These are phyloP conservation scores for Caranx melampygus DNA, from an alignment of 2,113 vertebrate species.

Conservation along the genomic window DNA sequence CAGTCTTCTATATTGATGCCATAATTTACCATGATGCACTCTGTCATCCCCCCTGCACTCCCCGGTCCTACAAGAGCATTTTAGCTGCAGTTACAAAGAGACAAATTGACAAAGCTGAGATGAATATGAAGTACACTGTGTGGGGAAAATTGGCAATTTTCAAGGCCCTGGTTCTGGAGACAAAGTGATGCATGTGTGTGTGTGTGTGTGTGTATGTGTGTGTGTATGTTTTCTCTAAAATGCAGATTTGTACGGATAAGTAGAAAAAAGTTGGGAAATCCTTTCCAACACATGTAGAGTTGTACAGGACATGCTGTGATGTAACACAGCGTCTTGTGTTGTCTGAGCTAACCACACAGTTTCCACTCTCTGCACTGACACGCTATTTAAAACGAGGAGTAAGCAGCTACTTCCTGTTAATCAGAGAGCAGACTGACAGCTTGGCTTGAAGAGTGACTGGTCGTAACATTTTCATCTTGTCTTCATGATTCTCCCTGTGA, in stretches of 20 bases:
- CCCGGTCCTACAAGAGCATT: background rate
- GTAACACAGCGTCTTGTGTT: background rate
- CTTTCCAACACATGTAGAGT: background rate
- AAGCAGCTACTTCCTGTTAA: conserved; percentile 18
- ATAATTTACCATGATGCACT: conserved; percentile 38
- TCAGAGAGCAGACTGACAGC: conserved; percentile 20
- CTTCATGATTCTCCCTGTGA: conserved; percentile 8
- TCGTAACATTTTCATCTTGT: background rate
- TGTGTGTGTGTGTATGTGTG: background rate
- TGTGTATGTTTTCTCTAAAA: background rate
- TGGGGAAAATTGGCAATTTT: conserved; percentile 48
- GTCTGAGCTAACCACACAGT: background rate
- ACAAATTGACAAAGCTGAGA: conserved; percentile 40
- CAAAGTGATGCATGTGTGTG: background rate
- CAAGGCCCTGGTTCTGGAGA: conserved; percentile 10
- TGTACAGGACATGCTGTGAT: background rate
- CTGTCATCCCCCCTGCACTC: conserved; percentile 1
- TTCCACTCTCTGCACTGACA: conserved; percentile 6
- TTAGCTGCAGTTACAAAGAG: conserved; percentile 9
- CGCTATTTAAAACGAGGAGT: conserved; percentile 14
- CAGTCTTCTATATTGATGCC: background rate
- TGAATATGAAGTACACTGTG: conserved; percentile 37
- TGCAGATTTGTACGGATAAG: conserved; percentile 28
- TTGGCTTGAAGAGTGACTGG: conserved; percentile 6
- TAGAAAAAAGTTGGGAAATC: conserved; percentile 24